Evolutionary conservation across 2,888 invertebrate genomes (phyloP).

Genomic region (Athalia cordata): DNA sequence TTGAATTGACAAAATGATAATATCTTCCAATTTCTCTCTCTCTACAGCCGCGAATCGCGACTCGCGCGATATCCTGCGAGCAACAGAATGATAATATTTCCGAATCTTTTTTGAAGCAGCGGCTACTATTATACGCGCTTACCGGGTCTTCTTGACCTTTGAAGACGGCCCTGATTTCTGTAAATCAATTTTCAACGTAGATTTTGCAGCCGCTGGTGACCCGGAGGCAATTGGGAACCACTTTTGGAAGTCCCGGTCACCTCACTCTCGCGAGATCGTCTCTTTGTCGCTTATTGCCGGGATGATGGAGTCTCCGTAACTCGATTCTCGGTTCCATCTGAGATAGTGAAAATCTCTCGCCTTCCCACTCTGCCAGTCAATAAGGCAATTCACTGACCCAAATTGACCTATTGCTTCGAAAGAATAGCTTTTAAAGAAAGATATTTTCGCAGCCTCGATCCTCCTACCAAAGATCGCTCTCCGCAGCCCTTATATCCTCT

Average conservation of each 20-base stretch:
- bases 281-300: slow-evolving; percentile 57
- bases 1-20: too few relatives aligned
- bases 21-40: too few relatives aligned
- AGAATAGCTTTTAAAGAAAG: slow-evolving; percentile 54
- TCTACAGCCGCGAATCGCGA: too few relatives aligned
- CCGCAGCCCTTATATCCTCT: neutral
- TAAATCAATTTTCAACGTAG: neutral
- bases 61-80: too few relatives aligned
- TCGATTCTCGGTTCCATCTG: slow-evolving; percentile 72
- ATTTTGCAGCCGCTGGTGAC: neutral
- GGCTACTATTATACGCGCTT: neutral
- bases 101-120: too few relatives aligned
- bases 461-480: slow-evolving; percentile 9
- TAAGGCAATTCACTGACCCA: slow-evolving; percentile 72
- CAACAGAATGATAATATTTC: too few relatives aligned
- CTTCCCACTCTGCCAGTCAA: slow-evolving; percentile 66
- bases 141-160: neutral
- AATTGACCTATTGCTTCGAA: slow-evolving; percentile 66
- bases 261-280: slow-evolving; percentile 39
- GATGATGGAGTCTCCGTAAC: slow-evolving; percentile 61
- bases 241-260: slow-evolving; percentile 31
- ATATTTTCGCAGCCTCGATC: slow-evolving; percentile 29
- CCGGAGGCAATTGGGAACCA: slow-evolving; percentile 38
- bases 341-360: slow-evolving; percentile 65
- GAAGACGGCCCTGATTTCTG: neutral